Evolutionary conservation across 92 coral and sea anemone genomes (phyloP).

Genomic region (Ricordea florida): DNA sequence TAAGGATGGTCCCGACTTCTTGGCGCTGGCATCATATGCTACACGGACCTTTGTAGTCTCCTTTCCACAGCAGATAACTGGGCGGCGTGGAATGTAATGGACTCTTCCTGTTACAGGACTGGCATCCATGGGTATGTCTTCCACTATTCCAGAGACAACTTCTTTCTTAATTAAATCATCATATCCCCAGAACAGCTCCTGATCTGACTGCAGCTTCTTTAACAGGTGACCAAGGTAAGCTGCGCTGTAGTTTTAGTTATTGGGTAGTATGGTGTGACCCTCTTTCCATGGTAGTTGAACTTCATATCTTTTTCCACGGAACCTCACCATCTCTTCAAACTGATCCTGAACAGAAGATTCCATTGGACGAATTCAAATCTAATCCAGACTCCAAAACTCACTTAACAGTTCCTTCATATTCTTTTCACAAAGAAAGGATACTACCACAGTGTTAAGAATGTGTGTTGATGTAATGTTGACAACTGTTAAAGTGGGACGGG

Average conservation of each 20-base stretch:
- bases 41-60: conserved; percentile 52
- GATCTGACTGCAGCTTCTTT: conserved; percentile 30
- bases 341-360: neutral
- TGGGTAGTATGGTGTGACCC: conserved; percentile 4
- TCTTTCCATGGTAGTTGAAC: conserved; percentile 62
- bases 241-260: conserved; percentile 27
- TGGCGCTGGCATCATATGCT: conserved; percentile 54
- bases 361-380: conserved; percentile 24
- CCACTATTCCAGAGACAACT: conserved; percentile 13
- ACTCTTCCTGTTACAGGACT: neutral
- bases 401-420: neutral
- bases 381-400: conserved; percentile 52
- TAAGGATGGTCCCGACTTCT: conserved; percentile 2
- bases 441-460: conserved; percentile 5
- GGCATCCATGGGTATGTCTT: neutral
- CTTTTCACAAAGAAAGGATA: neutral
- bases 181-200: conserved; percentile 32
- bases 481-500: neutral
- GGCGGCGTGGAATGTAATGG: conserved; percentile 56
- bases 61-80: conserved; percentile 25
- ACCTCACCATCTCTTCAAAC: conserved; percentile 19
- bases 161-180: conserved; percentile 16
- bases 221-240: conserved; percentile 23
- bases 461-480: conserved; percentile 32
- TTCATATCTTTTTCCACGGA: conserved; percentile 53